Evolutionary conservation across 2,113 vertebrate genomes (phyloP).

Genomic region (Recurvirostra avosetta): DNA sequence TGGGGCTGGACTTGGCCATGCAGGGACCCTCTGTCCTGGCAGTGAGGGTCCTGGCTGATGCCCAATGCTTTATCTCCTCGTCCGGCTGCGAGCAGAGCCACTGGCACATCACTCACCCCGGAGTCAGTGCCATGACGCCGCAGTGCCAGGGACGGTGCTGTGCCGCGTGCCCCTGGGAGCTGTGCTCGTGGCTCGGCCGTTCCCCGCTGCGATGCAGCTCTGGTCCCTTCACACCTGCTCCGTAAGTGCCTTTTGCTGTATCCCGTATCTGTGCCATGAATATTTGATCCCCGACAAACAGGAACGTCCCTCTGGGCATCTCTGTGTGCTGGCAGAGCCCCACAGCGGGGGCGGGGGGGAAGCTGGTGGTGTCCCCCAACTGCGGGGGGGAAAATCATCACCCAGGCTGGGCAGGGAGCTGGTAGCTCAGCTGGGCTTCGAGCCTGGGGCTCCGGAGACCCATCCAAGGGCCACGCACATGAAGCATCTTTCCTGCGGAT

Average conservation of each 20-base stretch:
- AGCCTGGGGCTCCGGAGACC: background rate
- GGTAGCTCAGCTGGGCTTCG: accelerated
- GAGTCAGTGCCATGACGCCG: accelerated
- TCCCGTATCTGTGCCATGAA: background rate
- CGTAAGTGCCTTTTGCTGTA: conserved; percentile 38
- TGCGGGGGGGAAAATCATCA: background rate
- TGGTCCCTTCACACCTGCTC: background rate
- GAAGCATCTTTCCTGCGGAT: accelerated
- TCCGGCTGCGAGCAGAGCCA: accelerated
- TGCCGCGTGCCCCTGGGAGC: accelerated
- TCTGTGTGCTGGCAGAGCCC: background rate
- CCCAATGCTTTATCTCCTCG: accelerated
- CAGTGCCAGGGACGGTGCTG: accelerated
- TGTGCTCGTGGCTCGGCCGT: accelerated
- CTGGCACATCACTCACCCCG: accelerated
- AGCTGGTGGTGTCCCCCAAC: background rate
- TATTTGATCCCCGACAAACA: conserved; percentile 42
- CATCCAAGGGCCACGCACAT: accelerated
- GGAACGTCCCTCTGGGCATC: background rate
- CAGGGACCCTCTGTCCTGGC: accelerated
- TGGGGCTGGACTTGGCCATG: accelerated
- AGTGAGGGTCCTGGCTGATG: background rate
- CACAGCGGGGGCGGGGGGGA: background rate
- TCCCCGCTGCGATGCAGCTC: accelerated
- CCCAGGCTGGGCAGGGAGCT: background rate